These are phyloP conservation scores for Anhinga anhinga DNA, from an alignment of 2,113 vertebrate genomes.

Conservation along the genomic window DNA sequence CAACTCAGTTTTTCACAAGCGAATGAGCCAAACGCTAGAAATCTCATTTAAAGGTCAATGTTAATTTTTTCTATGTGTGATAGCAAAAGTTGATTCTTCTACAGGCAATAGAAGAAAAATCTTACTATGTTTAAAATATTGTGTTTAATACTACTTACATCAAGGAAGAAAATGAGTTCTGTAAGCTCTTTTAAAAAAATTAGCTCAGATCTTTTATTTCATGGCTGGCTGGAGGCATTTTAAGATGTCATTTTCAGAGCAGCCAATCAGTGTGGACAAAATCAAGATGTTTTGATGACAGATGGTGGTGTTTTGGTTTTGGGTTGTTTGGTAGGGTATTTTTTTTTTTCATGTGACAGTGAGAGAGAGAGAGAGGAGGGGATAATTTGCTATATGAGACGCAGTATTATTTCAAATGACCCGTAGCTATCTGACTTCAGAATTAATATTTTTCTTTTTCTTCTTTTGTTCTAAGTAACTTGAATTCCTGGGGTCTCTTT, in stretches of 20 bases:
- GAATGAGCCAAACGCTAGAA: not conserved
- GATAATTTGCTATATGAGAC: not conserved
- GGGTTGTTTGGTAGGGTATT: not conserved
- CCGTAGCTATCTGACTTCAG: not conserved
- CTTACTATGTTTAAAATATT: not conserved
- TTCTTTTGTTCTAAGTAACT: not conserved
- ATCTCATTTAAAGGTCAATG: not conserved
- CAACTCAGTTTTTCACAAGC: not conserved
- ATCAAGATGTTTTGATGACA: not conserved
- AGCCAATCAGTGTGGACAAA: not conserved
- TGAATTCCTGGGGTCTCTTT: not conserved
- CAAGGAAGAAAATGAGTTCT: not conserved
- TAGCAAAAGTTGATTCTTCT: not conserved
- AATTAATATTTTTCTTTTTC: not conserved
- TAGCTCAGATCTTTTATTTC: not conserved
- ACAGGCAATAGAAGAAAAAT: not conserved
- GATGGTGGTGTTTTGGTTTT: not conserved
- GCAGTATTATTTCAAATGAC: not conserved
- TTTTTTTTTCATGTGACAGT: not conserved
- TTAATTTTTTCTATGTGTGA: not conserved
- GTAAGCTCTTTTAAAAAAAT: not conserved
- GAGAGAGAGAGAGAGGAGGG: not conserved
- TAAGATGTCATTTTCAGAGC: not conserved
- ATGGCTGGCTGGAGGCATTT: not conserved
- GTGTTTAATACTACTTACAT: not conserved